Evolutionary conservation across 2,797 vertebrate genomes (phyloP), one percentile per base, ranked within the genome.

Genomic region (Huso huso): DNA sequence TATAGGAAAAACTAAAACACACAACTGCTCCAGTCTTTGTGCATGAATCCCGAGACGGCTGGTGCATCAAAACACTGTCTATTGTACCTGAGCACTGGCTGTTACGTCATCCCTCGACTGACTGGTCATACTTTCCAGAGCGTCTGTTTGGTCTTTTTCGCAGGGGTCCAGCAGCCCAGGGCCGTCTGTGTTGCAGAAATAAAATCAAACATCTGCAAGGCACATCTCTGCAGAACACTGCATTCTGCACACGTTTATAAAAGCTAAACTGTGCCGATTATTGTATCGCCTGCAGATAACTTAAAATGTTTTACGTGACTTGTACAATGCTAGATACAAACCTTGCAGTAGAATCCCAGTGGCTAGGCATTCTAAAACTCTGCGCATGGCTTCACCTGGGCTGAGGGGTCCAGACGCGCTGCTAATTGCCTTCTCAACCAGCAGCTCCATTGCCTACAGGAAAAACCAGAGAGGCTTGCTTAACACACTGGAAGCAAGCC

Each of bases 111-210:
- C 92, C 70, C 88, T 77, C 60, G 88, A 81, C 79, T 91, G 89
- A 55, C 60, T 75, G 13, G 72, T 86, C 87, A 91, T 76, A 66
- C 67, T 74, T 61, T 82, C 78, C 48, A 92, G 74, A 66, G 77
- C 84, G 6, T 92, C 89, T 6, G 79, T 83, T 10, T 77, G 84
- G 18, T 87, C 85, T 73, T 89, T 91, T 83, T 92, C 90, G 70
- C 89, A 93, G n/a, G 90, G 89, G 73, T 93, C 92, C 70, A 86
- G 83, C 69, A 95, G 80, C 52, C 90, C 90, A 0, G 91, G 89
- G 64, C 91, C 92, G 48, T 89, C 92, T 95, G 81, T 23, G 12
- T 0, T 18, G 10, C 63, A 7, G 49, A 57, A 0, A 23, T 2
- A 11, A 58, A 69, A 58, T 58, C 10, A 3, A 7, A 58, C 12